Conservation (phyloP, 1,140 invertebrate genomes). For the Neodiprion virginianus region DNA sequence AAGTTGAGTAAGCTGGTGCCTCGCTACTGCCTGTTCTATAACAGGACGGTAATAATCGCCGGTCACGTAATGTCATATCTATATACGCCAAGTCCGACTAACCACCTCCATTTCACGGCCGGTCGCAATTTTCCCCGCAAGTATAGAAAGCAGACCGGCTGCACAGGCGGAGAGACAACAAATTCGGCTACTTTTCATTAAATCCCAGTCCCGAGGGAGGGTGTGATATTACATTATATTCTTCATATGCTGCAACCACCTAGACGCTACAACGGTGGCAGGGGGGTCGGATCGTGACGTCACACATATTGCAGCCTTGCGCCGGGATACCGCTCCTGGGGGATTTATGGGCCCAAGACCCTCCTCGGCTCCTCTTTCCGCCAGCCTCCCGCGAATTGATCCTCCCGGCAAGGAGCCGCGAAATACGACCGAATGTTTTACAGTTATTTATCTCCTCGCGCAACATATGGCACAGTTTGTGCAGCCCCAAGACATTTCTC, state of each 20-base stretch:
- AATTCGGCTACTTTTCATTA: constrained; percentile 56
- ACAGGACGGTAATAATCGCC: background rate
- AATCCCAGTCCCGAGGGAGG: constrained; percentile 46
- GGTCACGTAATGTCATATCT: background rate
- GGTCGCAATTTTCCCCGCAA: background rate
- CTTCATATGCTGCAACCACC: constrained; percentile 32
- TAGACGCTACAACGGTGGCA: background rate
- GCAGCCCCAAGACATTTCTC: background rate
- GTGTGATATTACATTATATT: constrained; percentile 48
- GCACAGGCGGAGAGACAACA: constrained; percentile 41
- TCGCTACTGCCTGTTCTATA: background rate
- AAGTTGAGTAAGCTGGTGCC: background rate
- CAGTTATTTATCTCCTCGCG: constrained; percentile 13
- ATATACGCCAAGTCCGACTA: background rate
- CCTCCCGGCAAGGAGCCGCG: constrained; percentile 9
- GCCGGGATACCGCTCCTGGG: background rate
- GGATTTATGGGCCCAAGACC: constrained; percentile 2
- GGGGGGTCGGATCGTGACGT: constrained; percentile 11
- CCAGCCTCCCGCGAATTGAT: constrained; percentile 9
- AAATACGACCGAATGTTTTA: constrained; percentile 12
- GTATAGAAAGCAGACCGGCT: background rate
- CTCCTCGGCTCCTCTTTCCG: background rate
- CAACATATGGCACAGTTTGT: constrained; percentile 1
- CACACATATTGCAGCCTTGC: constrained; percentile 10
- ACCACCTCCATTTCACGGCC: background rate